A percentile compares a stretch with the other conserved stretches of the same genome.
Conservation (phyloP, 2,888 invertebrate species). For the Nebria brevicollis region DNA sequence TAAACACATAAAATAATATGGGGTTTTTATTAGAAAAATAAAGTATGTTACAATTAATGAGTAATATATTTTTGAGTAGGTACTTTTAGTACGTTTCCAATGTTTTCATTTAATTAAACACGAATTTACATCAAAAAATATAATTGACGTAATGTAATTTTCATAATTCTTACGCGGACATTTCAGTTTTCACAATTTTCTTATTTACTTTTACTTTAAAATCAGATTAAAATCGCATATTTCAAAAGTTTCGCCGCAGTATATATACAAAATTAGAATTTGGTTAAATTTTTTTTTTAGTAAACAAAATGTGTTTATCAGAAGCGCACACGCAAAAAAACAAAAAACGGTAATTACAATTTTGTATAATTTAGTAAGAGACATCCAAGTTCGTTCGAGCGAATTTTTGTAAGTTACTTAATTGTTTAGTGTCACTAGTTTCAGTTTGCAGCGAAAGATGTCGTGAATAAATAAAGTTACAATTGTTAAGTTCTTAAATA, state of each 20-base stretch:
- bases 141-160: neutral
- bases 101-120: neutral
- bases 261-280: too few species aligned
- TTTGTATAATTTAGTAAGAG: neutral
- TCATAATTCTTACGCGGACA: neutral
- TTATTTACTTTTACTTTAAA: neutral
- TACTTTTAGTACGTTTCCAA: neutral
- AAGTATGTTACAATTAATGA: too few species aligned
- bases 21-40: too few species aligned
- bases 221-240: slow-evolving; percentile 1
- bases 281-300: neutral
- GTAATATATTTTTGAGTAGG: too few species aligned
- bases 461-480: neutral
- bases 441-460: too few species aligned
- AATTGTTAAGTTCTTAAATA: neutral
- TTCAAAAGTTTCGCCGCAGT: neutral
- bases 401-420: neutral
- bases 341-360: neutral
- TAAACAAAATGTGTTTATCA: neutral
- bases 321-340: neutral
- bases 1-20: too few species aligned
- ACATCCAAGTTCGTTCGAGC: neutral
- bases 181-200: neutral
- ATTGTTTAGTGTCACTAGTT: too few species aligned
- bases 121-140: neutral